Conservation (phyloP, 1,140 invertebrate species). For the Drosophila kohkoa region DNA sequence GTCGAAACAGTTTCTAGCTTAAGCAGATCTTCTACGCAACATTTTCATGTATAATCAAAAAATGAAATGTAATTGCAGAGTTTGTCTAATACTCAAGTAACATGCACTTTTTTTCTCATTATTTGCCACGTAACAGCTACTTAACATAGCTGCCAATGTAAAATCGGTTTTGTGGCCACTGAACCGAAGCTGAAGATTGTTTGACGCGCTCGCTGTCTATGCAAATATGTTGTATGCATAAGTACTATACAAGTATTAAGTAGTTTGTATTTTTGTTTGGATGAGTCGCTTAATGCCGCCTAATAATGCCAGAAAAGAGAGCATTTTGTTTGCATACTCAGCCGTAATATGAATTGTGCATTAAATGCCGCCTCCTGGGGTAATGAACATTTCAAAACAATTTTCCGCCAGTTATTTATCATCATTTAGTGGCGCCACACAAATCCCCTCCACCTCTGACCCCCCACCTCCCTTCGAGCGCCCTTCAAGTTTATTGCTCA, state of each 20-base stretch:
- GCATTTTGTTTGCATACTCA: constrained; percentile 19
- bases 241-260: too few species aligned
- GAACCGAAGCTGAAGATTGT: not conserved
- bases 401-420: constrained; percentile 49
- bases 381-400: constrained; percentile 36
- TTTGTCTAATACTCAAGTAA: too few species aligned
- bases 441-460: not conserved
- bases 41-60: too few species aligned
- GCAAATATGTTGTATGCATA: not conserved
- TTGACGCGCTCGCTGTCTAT: not conserved
- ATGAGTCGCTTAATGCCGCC: not conserved
- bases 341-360: not conserved
- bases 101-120: too few species aligned
- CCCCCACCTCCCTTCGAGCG: not conserved
- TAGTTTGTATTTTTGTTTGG: not conserved
- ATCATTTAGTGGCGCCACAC: constrained; percentile 39
- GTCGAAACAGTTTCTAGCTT: too few species aligned
- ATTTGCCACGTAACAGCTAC: not conserved
- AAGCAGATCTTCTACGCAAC: too few species aligned
- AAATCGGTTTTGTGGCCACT: not conserved
- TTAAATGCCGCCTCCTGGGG: constrained; percentile 6
- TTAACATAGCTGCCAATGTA: not conserved
- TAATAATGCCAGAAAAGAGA: not conserved
- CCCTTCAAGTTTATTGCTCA: constrained; percentile 35
- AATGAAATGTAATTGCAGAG: not conserved